phyloP scores from a whole-genome alignment of 30 jellyfish, hydroid and myxozoan species.

The Clytia hemisphaerica region DNA sequence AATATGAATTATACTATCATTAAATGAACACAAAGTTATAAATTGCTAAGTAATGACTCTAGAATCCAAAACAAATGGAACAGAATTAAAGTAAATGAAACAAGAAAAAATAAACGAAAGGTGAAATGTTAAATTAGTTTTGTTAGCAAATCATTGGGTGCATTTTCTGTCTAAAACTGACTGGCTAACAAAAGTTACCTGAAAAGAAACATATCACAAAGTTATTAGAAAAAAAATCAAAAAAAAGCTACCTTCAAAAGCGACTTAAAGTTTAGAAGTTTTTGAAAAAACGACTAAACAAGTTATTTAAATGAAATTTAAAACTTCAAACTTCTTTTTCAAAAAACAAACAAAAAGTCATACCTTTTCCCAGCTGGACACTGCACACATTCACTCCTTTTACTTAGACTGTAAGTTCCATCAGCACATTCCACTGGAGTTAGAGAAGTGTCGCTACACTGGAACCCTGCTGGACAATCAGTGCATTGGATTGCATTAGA shows the following conservation, averaged over 20 bases:
- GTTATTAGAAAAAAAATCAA: neutral
- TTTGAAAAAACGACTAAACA: no score
- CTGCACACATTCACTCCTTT: conserved; percentile 8
- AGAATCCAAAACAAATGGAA: no score
- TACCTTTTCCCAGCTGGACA: conserved; percentile 50
- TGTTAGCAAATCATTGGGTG: no score
- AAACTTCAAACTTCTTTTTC: no score
- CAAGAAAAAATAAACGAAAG: no score
- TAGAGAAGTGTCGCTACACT: conserved; percentile 11
- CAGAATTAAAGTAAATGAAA: no score
- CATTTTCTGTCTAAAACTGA: no score
- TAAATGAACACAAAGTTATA: neutral
- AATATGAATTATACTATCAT: neutral
- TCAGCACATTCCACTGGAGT: conserved; percentile 28
- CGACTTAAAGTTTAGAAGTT: neutral
- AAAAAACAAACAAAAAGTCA: no score
- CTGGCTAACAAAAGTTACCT: no score
- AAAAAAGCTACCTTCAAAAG: neutral
- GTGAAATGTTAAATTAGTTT: no score
- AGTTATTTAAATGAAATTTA: neutral
- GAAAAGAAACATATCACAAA: neutral
- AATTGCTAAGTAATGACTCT: no score
- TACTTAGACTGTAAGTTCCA: conserved; percentile 26
- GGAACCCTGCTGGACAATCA: conserved; percentile 42
- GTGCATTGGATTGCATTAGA: conserved; percentile 13